A percentile compares a stretch with the other conserved stretches of the same genome.
Conservation (phyloP, 1,140 invertebrate species). For the Hypothenemus hampei region DNA sequence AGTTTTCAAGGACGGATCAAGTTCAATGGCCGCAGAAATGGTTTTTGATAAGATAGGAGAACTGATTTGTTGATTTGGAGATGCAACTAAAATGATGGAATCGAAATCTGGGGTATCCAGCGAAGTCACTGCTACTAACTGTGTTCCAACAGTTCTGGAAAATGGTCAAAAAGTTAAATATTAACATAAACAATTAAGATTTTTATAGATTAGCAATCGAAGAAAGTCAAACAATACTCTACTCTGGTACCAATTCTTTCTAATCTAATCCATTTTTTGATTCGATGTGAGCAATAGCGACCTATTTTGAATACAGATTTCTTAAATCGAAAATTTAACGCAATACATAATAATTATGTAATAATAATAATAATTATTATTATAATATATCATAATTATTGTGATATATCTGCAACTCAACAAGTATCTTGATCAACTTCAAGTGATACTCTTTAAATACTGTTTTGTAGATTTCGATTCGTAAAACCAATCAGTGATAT, state of each 20-base stretch:
- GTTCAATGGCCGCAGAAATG: constrained; percentile 34
- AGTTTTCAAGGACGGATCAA: constrained; percentile 49
- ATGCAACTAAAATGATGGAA: constrained; percentile 48
- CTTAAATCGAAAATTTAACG: background rate
- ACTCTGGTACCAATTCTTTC: background rate
- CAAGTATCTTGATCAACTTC: too few relatives aligned
- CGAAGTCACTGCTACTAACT: constrained; percentile 19
- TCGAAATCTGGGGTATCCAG: constrained; percentile 46
- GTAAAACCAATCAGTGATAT: too few relatives aligned
- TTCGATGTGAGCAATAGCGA: too few relatives aligned
- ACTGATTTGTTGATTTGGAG: constrained; percentile 36
- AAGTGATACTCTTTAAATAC: too few relatives aligned
- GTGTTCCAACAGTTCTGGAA: constrained; percentile 28
- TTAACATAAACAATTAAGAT: too few relatives aligned
- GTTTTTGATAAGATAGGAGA: constrained; percentile 32
- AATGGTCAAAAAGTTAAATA: too few relatives aligned
- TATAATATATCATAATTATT: too few relatives aligned
- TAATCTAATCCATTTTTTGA: too few relatives aligned
- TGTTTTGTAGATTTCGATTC: too few relatives aligned
- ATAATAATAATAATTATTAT: too few relatives aligned
- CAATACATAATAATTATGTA: too few relatives aligned
- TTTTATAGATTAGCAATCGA: background rate
- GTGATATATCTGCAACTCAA: too few relatives aligned
- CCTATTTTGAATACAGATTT: background rate
- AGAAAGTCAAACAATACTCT: background rate